Evolutionary conservation across 2,888 invertebrate genomes (phyloP), one percentile per base, ranked within the genome.

Genomic region (Euclidia mi): DNA sequence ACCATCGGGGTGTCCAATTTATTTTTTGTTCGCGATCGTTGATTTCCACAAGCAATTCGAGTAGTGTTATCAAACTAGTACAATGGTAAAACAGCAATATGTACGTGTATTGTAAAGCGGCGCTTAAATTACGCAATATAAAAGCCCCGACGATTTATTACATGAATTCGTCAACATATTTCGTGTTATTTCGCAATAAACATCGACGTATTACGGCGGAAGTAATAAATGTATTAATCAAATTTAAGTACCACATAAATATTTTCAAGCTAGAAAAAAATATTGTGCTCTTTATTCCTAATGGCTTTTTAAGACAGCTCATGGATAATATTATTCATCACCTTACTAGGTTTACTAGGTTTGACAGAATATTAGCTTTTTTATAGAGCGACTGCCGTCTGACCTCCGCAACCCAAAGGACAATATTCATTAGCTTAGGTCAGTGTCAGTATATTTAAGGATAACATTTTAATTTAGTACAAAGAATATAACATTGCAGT

Each of bases 181-280:
- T 56, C 62, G 52, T 50, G 55, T 68, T 56, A 43, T 62, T 53
- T 56, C 18, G 45, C 52, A 59, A 61, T 62, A 55, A 65, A 62
- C 53, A 61, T 50, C 62, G 57, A 52, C 56, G 47, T 53, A 65
- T 45, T 46, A 42, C 38, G 32, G 14, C 15, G 17, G 10, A 38
- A 51, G 46, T 51, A 35, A 62, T 25, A 52, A 51, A 71, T 43
- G 51, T 51, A 44, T 56, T 38, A 55, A 62, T 61, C 40, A 56
- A 51, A 59, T 70, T 60, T 46, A 44, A 48, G 32, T 25, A 43
- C 9, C 38, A 32, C 31, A 61, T 15, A 56, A 56, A 64, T 56
- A 48, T 46, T 57, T 38, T 47, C 64, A 51, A 59, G 47, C 57
- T 45, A 40, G 18, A 44, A 37, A 17, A n/a, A 41, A 41, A 41